Percentiles rank a stretch among this genome's conserved stretches.
phyloP scores from a whole-genome alignment of 2,888 invertebrate genomes.

The Polymixis lichenea region DNA sequence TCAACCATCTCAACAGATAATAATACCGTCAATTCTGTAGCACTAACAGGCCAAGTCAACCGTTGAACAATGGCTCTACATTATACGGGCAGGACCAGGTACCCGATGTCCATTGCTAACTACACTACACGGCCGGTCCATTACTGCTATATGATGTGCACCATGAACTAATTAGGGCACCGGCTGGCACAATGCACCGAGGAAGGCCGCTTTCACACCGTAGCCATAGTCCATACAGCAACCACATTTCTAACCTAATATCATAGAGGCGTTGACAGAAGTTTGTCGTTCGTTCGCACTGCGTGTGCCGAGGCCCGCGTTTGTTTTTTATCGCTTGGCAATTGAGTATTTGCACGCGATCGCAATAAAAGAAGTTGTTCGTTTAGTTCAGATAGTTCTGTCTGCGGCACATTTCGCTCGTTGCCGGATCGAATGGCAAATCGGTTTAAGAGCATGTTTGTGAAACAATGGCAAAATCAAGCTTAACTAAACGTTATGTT shows the following conservation, averaged over 20 bases:
- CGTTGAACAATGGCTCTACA: slow-evolving; percentile 60
- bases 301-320: slow-evolving; percentile 44
- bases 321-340: slow-evolving; percentile 62
- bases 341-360: slow-evolving; percentile 65
- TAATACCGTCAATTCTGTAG: slow-evolving; percentile 45
- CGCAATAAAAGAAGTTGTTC: slow-evolving; percentile 64
- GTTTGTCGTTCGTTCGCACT: slow-evolving; percentile 43
- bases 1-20: slow-evolving; percentile 43
- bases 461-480: slow-evolving; percentile 47
- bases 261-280: slow-evolving; percentile 44
- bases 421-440: slow-evolving; percentile 45
- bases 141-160: slow-evolving; percentile 74
- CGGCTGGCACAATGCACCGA: slow-evolving; percentile 62
- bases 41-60: slow-evolving; percentile 44
- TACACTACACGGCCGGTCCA: slow-evolving; percentile 76
- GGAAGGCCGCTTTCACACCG: slow-evolving; percentile 46
- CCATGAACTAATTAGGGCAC: slow-evolving; percentile 75
- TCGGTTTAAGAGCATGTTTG: slow-evolving; percentile 42
- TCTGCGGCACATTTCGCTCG: slow-evolving; percentile 38
- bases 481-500: slow-evolving; percentile 18
- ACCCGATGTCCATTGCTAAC: slow-evolving; percentile 59
- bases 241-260: slow-evolving; percentile 37
- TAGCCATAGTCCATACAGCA: slow-evolving; percentile 40
- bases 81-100: slow-evolving; percentile 60
- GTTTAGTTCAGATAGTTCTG: slow-evolving; percentile 52